A percentile compares a stretch with the other conserved stretches of the same genome.
Evolutionary conservation across 2,888 invertebrate species (phyloP).

Genomic region (Rhabditoides inermis): DNA sequence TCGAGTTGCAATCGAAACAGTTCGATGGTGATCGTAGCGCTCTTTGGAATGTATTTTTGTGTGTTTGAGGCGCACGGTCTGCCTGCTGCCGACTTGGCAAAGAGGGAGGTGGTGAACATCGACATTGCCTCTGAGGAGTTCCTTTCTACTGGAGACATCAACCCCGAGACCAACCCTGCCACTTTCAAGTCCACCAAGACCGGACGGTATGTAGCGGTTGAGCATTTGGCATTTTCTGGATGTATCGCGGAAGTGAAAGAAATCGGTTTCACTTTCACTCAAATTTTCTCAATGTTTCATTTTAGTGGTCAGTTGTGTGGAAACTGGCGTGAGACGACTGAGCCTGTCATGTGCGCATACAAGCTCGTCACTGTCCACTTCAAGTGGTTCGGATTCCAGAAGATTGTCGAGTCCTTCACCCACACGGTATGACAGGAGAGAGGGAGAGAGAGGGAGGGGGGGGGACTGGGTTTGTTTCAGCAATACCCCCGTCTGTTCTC

Average conservation of each 20-base stretch:
- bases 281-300: not conserved
- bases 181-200: slow-evolving; percentile 84
- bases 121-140: slow-evolving; percentile 82
- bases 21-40: not conserved
- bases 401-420: slow-evolving; percentile 68
- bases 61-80: slow-evolving; percentile 76
- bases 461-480: slow-evolving; percentile 20
- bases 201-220: slow-evolving; percentile 60
- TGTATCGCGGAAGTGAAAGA: not conserved
- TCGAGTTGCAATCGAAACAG: no score
- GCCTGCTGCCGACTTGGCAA: slow-evolving; percentile 75
- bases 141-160: slow-evolving; percentile 65
- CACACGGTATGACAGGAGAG: slow-evolving; percentile 31
- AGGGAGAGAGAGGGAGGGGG: not conserved
- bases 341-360: slow-evolving; percentile 85
- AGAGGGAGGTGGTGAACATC: slow-evolving; percentile 73
- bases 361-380: slow-evolving; percentile 93
- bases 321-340: slow-evolving; percentile 29
- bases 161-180: slow-evolving; percentile 74
- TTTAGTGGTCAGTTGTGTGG: slow-evolving; percentile 70
- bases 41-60: not conserved
- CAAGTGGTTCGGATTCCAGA: slow-evolving; percentile 93
- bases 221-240: not conserved
- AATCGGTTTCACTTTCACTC: not conserved
- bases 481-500: slow-evolving; percentile 71